Conservation (phyloP, 2,888 invertebrate species). For the Sminthurinus aureus region DNA sequence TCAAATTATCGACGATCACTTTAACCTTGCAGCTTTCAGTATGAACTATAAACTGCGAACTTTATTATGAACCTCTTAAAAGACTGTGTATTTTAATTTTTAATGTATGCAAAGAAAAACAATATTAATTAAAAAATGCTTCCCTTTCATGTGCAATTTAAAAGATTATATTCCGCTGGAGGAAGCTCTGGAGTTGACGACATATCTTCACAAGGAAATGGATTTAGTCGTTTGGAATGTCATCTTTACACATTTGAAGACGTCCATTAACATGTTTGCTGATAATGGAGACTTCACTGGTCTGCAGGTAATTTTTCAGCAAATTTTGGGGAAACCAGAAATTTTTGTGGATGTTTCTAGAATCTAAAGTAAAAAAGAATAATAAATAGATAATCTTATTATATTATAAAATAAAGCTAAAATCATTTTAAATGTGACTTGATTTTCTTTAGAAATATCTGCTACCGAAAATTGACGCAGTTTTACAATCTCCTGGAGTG, state of each 20-base stretch:
- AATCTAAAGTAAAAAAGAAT: no score
- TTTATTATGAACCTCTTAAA: not conserved
- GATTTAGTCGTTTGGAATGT: constrained; percentile 28
- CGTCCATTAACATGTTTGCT: constrained; percentile 23
- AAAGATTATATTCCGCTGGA: constrained; percentile 23
- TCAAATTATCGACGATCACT: constrained; percentile 31
- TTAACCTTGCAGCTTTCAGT: constrained; percentile 16
- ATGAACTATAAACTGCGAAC: no score
- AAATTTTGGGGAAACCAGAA: no score
- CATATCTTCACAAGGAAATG: constrained; percentile 27
- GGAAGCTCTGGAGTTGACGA: constrained; percentile 22
- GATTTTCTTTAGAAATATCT: constrained; percentile 21
- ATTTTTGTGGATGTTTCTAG: no score
- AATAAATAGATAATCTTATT: no score
- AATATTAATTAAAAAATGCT: constrained; percentile 3
- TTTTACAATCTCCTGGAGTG: not conserved
- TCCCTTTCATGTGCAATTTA: no score
- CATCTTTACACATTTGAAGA: constrained; percentile 17
- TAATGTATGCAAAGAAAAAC: no score
- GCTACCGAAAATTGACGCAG: constrained; percentile 21
- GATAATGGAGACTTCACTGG: constrained; percentile 18
- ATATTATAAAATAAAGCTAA: no score
- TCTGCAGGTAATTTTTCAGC: constrained; percentile 18
- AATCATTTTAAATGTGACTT: no score
- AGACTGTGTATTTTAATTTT: not conserved